phyloP scores from a whole-genome alignment of 2,113 vertebrate species.

The Cercocebus atys region DNA sequence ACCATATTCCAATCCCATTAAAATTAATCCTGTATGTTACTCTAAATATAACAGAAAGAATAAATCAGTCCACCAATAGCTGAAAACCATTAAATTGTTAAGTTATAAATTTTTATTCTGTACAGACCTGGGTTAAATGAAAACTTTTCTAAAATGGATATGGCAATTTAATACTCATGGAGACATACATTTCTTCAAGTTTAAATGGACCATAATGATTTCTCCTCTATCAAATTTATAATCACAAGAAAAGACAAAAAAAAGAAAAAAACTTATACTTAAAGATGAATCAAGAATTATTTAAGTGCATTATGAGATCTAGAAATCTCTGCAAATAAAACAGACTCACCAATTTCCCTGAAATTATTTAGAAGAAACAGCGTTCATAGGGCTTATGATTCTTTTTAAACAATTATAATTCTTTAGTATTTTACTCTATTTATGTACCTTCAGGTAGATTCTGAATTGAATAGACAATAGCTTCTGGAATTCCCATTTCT shows the following conservation, averaged over 20 bases:
- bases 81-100: neutral
- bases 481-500: constrained; percentile 98
- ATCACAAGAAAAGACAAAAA: neutral
- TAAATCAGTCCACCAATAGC: neutral
- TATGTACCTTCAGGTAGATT: constrained; percentile 94
- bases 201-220: constrained; percentile 21
- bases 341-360: neutral
- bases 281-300: constrained; percentile 9
- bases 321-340: constrained; percentile 26
- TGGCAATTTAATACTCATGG: neutral
- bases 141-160: constrained; percentile 20
- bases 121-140: neutral
- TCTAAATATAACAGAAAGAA: neutral
- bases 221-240: neutral
- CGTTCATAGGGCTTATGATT: neutral
- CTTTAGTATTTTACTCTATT: constrained; percentile 29
- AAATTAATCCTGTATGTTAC: neutral
- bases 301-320: neutral
- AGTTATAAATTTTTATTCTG: constrained; percentile 26
- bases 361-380: constrained; percentile 23
- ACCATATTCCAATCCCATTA: neutral
- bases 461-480: constrained; percentile 93
- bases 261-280: neutral
- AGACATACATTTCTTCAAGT: constrained; percentile 12
- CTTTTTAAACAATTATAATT: neutral